Evolutionary conservation across 2,797 vertebrate species (phyloP).

Genomic region (Danio kyathit): DNA sequence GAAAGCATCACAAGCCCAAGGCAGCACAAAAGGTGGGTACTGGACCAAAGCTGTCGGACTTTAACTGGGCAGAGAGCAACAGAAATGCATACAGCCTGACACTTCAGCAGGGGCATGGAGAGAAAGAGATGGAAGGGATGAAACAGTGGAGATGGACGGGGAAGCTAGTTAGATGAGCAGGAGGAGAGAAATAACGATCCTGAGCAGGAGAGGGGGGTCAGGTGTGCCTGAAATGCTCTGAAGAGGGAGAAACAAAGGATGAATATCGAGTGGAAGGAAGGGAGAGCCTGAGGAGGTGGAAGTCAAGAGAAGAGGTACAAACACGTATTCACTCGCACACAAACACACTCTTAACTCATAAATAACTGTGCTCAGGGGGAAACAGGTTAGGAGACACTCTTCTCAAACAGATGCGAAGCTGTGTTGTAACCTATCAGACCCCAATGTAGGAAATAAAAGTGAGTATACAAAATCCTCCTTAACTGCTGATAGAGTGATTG

Average conservation of each 20-base stretch:
- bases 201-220: conserved; percentile 29
- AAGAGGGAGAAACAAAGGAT: conserved; percentile 45
- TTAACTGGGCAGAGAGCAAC: conserved; percentile 15
- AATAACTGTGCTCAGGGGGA: conserved; percentile 33
- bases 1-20: neutral
- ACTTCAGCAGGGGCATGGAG: conserved; percentile 28
- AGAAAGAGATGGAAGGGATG: conserved; percentile 54
- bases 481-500: neutral
- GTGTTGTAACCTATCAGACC: neutral
- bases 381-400: conserved; percentile 29
- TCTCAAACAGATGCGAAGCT: conserved; percentile 14
- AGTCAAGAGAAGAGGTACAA: conserved; percentile 38
- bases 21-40: conserved; percentile 19
- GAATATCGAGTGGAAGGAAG: conserved; percentile 44
- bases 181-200: conserved; percentile 71
- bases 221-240: conserved; percentile 27
- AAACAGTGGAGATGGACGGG: conserved; percentile 66
- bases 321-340: conserved; percentile 28
- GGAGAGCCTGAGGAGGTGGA: conserved; percentile 45
- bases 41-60: conserved; percentile 21
- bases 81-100: conserved; percentile 18
- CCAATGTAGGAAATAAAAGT: conserved; percentile 9
- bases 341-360: conserved; percentile 41
- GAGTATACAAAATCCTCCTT: neutral
- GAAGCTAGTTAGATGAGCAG: conserved; percentile 64